Base-by-base conservation (phyloP, 2,113 vertebrate genomes). In the Gasterosteus nipponicus region DNA sequence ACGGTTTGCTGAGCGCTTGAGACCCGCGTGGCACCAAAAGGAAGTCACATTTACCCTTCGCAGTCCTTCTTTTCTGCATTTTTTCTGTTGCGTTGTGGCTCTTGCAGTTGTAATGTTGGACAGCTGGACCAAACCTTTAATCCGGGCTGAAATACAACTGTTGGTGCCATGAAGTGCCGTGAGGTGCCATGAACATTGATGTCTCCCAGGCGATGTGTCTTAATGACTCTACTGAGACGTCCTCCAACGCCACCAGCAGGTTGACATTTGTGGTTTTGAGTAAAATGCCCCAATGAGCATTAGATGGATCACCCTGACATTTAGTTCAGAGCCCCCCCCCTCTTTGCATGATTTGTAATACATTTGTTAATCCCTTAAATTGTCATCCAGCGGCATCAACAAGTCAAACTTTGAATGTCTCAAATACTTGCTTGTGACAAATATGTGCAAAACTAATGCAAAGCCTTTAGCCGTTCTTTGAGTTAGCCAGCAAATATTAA, bases 81-180 rank as follows among this genome's bases (percentile, higher is more conserved):
- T 54, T 54, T 58, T 56, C 22, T n/a, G 35, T 19, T 3, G 10
- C 5, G 1, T 47, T 29, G 19, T 18, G 10, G 19, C 18, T 35
- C 2, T 31, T 2, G 31, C 6, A 4, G 29, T 0, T 39, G 8
- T 5, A 61, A 0, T 33, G 39, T 35, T 0, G 7, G 2, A 38
- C 1, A 12, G 12, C 22, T 61, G n/a, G 44, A 49, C 14, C 18
- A 15, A 3, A 47, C 16, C 35, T 6, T 73, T 42, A 4, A 18
- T 64, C 18, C 18, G 18, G n/a, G 29, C 33, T 62, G n/a, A 62
- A 49, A 31, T 31, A 35, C 35, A 39, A 10, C 42, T 64, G 4
- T 47, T 19, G 10, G 22, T 26, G 22, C 22, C 18, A 18, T 46
- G 44, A 33, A 8, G 31, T 14, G 26, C 67, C 29, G 4, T 44